Evolutionary conservation across 2,888 invertebrate species (phyloP).

Genomic region (Eupelmus urozonus): DNA sequence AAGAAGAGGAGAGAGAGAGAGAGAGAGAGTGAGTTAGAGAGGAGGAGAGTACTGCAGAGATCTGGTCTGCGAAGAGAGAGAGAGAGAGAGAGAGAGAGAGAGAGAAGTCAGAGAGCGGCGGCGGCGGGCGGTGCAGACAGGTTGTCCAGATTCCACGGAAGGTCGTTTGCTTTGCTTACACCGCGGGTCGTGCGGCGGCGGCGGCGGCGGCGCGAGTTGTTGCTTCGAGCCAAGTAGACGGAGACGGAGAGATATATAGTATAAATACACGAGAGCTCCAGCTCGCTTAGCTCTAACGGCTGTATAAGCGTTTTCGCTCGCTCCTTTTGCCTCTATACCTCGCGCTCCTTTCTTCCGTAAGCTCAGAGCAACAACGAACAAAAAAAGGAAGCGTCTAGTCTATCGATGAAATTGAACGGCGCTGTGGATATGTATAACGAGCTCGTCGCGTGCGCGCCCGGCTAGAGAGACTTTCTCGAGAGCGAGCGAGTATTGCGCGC

Average conservation of each 20-base stretch:
- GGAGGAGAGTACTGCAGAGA: constrained; percentile 49
- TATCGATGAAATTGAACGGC: too few relatives aligned
- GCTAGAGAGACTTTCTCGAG: too few relatives aligned
- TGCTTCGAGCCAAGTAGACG: constrained; percentile 59
- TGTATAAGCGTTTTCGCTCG: constrained; percentile 24
- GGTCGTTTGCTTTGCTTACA: constrained; percentile 77
- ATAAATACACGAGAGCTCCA: constrained; percentile 40
- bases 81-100: constrained; percentile 47
- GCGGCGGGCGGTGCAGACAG: constrained; percentile 73
- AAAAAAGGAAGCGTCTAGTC: neutral
- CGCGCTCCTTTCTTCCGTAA: neutral
- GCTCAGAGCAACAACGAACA: neutral
- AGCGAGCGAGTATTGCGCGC: too few relatives aligned
- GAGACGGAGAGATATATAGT: constrained; percentile 25
- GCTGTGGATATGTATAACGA: too few relatives aligned
- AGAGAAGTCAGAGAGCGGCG: constrained; percentile 34
- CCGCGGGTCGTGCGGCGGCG: constrained; percentile 69
- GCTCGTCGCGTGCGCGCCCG: too few relatives aligned
- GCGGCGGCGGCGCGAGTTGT: constrained; percentile 41
- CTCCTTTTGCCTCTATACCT: neutral
- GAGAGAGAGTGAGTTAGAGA: constrained; percentile 53
- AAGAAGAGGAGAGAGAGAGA: constrained; percentile 52
- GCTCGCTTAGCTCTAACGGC: constrained; percentile 21
- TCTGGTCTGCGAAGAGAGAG: too few relatives aligned
- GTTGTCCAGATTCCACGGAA: constrained; percentile 78